These are phyloP conservation scores for Drosophila tripunctata DNA, from an alignment of 2,888 invertebrate species.

Conservation along the genomic window DNA sequence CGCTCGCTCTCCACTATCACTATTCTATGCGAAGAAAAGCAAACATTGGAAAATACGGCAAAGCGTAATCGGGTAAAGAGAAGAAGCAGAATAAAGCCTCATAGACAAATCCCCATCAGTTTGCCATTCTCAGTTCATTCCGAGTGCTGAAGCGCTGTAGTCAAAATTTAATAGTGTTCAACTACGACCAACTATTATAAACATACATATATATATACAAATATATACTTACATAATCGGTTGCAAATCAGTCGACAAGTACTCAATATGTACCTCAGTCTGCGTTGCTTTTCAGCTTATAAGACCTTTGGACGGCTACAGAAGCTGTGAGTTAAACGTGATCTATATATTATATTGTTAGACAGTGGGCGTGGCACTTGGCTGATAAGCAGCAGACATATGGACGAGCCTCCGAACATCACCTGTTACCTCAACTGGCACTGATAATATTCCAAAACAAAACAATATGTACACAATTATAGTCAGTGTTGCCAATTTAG, in stretches of 20 bases:
- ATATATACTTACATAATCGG: neutral
- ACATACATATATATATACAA: neutral
- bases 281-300: constrained; percentile 29
- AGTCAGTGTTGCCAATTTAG: too few species aligned
- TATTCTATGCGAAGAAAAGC: constrained; percentile 27
- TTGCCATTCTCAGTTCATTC: constrained; percentile 41
- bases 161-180: constrained; percentile 26
- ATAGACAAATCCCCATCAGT: constrained; percentile 26
- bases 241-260: constrained; percentile 5
- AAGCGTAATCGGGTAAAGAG: constrained; percentile 46
- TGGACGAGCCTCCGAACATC: constrained; percentile 12
- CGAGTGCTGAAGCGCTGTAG: constrained; percentile 31
- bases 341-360: constrained; percentile 1
- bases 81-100: constrained; percentile 40
- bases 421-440: constrained; percentile 27
- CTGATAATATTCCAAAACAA: neutral
- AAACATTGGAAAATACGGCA: constrained; percentile 36
- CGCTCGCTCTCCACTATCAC: neutral
- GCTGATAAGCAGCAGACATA: neutral
- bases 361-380: constrained; percentile 19
- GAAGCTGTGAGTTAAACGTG: constrained; percentile 42
- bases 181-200: neutral
- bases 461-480: too few species aligned
- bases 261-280: constrained; percentile 36
- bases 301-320: constrained; percentile 48